Base-by-base conservation (phyloP, 2,888 invertebrate genomes). In the Euplexia lucipara region DNA sequence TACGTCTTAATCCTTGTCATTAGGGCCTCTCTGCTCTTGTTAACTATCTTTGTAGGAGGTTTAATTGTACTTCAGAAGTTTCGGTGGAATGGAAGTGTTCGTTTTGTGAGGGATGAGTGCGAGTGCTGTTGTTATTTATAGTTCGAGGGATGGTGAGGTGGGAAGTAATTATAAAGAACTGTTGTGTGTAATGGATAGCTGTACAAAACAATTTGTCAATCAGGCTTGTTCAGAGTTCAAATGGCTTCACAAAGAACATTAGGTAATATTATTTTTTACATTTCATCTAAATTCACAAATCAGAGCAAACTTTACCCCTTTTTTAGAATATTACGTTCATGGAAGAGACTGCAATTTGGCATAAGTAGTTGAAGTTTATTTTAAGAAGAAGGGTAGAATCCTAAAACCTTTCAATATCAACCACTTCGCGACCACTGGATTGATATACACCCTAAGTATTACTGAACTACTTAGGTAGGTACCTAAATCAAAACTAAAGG, bases 1-100 rank as follows among this genome's bases (percentile, higher is more conserved):
- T 89, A 93, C 90, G 91, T 92, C 93, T 93, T 92, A 92, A 94
- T 94, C 91, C 88, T 83, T 79, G 78, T 88, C 90, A 91, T 92
- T 91, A 92, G 84, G 80, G 67, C 68, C 74, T 81, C 75, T 73
- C 81, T 80, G 71, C 78, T 83, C 78, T 71, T 72, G 73, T 78
- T 77, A 82, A 86, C 75, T 79, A 80, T 84, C 74, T 74, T 69
- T 62, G 79, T 63, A 66, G 35, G 67, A 71, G 58, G 64, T 78
- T 78, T 81, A 79, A 79, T 77, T 76, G 71, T 76, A 72, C 63
- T 68, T 68, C 39, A 30, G 54, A 57, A 74, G 39, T 57, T 74
- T 78, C n/a, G 41, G 34, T 47, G 64, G 48, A 72, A 77, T 59
- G 35, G 49, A 56, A 56, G 48, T 48, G 44, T 34, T 12, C 18